phyloP scores from a whole-genome alignment of 2,888 invertebrate species.

The Oeneis ivallda region DNA sequence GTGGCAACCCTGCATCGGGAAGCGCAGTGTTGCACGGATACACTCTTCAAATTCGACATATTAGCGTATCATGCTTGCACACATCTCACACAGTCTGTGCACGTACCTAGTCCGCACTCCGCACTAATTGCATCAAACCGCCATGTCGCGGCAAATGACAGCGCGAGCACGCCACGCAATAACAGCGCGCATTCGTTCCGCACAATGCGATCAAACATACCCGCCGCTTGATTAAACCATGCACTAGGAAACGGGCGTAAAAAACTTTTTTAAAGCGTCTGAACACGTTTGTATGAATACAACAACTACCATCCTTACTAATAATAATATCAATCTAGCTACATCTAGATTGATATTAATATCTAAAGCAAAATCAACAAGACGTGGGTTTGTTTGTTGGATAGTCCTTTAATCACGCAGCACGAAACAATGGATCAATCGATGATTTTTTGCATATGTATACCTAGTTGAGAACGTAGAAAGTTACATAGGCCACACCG shows the following conservation, averaged over 20 bases:
- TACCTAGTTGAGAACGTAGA: no score
- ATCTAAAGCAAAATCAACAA: no score
- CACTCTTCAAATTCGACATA: neutral
- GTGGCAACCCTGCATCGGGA: no score
- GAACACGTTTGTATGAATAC: neutral
- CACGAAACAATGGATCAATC: no score
- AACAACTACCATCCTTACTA: neutral
- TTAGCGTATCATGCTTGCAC: neutral
- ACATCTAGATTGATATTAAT: no score
- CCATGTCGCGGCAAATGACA: constrained; percentile 14
- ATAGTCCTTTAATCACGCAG: no score
- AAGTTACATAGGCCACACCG: no score
- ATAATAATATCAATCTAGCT: no score
- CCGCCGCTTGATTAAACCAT: constrained; percentile 45
- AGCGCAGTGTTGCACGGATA: no score
- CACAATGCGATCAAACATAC: constrained; percentile 38
- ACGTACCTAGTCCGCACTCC: constrained; percentile 24
- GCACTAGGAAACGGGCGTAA: neutral
- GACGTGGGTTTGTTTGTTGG: neutral
- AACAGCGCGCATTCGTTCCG: constrained; percentile 33
- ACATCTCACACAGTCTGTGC: neutral
- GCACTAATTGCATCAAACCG: constrained; percentile 25
- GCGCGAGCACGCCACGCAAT: constrained; percentile 5
- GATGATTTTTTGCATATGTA: no score
- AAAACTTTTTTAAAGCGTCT: neutral